Conservation (phyloP, 2,797 vertebrate species). For the Enteromius viviparus region DNA sequence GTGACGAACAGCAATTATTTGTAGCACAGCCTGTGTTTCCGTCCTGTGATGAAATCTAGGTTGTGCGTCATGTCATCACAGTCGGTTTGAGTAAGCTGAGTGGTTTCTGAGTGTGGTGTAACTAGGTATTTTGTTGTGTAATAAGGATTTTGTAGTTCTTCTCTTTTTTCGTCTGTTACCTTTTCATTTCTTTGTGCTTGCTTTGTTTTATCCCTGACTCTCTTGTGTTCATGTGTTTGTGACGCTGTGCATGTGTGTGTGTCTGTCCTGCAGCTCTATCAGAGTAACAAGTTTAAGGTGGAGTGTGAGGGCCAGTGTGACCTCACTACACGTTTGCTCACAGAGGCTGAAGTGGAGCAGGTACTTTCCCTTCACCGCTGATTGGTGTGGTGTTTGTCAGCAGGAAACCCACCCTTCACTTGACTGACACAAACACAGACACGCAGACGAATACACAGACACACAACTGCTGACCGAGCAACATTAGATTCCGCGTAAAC, state of each 20-base stretch:
- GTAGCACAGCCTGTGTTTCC: background rate
- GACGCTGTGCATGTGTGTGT: slow-evolving; percentile 51
- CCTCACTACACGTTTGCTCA: slow-evolving; percentile 80
- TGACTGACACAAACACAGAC: slow-evolving; percentile 45
- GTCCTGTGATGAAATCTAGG: slow-evolving; percentile 4
- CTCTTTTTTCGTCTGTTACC: background rate
- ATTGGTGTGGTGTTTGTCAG: slow-evolving; percentile 60
- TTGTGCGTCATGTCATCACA: background rate
- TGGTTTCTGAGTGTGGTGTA: background rate
- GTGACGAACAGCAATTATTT: background rate
- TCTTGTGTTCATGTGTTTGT: slow-evolving; percentile 55
- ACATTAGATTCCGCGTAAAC: background rate
- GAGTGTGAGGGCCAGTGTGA: slow-evolving; percentile 77
- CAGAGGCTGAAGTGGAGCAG: slow-evolving; percentile 89
- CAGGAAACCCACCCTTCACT: slow-evolving; percentile 79
- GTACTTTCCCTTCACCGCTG: slow-evolving; percentile 72
- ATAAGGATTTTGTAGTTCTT: background rate
- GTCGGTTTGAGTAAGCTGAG: background rate
- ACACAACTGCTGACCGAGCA: slow-evolving; percentile 21
- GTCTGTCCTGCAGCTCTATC: slow-evolving; percentile 88
- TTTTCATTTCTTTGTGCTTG: background rate
- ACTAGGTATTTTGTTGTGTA: background rate
- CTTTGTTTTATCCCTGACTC: slow-evolving; percentile 32
- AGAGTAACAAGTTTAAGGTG: slow-evolving; percentile 79
- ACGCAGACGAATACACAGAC: background rate